Base-by-base conservation (phyloP, 2,888 invertebrate species). In the Bombyx huttoni region DNA sequence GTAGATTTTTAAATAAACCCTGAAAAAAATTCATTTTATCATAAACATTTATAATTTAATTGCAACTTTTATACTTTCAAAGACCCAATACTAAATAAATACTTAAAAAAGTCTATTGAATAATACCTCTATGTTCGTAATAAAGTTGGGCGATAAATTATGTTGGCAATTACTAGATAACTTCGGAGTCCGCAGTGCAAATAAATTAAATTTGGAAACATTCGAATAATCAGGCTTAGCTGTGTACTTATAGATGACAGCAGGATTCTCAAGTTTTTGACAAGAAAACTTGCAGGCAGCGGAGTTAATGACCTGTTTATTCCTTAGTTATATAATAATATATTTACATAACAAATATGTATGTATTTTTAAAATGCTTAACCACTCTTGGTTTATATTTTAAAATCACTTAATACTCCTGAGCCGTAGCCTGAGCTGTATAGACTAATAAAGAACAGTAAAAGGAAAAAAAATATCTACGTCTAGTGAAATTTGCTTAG, bases 291-390 rank as follows among this genome's bases (percentile, higher is more conserved):
- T 51, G 48, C 7, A 51, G 48, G 40, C 47, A n/a, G n/a, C 7
- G 48, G 35, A 48, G 48, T 48, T 10, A 51, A 51, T 48, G 48
- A n/a, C 53, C 57, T 52, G 51, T 53, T 51, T 49, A 57, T 50
- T 49, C 51, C 54, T 56, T 54, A 51, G 7, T 8, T 8, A 8
- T 35, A 35, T 9, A 8, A 35, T 35, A 35, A 35, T 35, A 35
- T 35, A 24, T 24, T 24, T 24, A 24, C 24, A 24, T 24, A 24
- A 24, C 24, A 24, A 24, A 24, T 24, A 2, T 24, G 24, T 24
- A 24, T 24, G 24, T 24, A 24, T 24, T 24, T 24, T 24, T 24
- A 24, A 24, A 24, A 5, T 24, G n/a, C n/a, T n/a, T n/a, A n/a
- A n/a, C n/a, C n/a, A n/a, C n/a, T n/a, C n/a, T n/a, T n/a, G 2